A percentile compares a stretch with the other conserved stretches of the same genome.
Conservation (phyloP, 2,113 vertebrate species). For the Onychorhynchus coronatus region DNA sequence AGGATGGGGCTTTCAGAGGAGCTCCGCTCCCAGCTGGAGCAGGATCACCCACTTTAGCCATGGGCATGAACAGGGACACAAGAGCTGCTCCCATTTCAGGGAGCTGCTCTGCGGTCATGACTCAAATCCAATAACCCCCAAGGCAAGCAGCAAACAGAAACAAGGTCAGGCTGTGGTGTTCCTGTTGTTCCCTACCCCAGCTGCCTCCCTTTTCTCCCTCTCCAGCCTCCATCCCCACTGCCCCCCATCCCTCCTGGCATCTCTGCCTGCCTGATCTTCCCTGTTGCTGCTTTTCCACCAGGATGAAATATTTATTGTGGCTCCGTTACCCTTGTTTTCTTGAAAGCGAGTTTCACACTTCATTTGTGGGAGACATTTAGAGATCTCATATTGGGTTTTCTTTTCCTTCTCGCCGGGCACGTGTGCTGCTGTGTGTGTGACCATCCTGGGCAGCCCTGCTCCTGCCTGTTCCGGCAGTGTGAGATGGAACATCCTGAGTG, state of each 20-base stretch:
- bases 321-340: slow-evolving; percentile 20
- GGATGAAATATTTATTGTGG: slow-evolving; percentile 52
- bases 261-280: neutral
- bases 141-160: neutral
- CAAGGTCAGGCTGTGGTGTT: neutral
- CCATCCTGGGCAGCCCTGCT: rapidly evolving
- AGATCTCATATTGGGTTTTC: neutral
- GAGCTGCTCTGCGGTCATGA: neutral
- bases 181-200: neutral
- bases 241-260: neutral
- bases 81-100: neutral
- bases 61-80: rapidly evolving
- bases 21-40: neutral
- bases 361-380: slow-evolving; percentile 27
- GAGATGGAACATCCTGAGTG: neutral
- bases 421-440: neutral
- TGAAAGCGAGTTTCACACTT: slow-evolving; percentile 50
- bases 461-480: rapidly evolving
- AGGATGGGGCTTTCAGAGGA: rapidly evolving
- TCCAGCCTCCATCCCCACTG: neutral
- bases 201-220: neutral
- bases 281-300: neutral
- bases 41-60: neutral
- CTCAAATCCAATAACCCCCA: neutral
- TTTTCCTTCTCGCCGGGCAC: neutral